A percentile compares a stretch with the other conserved stretches of the same genome.
Evolutionary conservation across 2,888 invertebrate species (phyloP).

Genomic region (Hirtodrosophila confusa): DNA sequence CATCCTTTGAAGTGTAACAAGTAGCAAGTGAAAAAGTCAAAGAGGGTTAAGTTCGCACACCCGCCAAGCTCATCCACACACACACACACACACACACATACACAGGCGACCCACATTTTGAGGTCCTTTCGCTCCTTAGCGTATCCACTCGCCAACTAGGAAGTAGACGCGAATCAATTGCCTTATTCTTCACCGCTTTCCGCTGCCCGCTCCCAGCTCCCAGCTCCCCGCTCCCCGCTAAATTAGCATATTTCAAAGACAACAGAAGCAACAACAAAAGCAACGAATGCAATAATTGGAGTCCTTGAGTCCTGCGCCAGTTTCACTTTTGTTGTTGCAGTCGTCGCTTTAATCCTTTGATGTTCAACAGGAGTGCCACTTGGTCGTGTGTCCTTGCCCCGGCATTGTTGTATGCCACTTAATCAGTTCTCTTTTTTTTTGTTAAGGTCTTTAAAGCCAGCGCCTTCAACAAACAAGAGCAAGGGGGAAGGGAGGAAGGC

Average conservation of each 20-base stretch:
- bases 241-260: conserved; percentile 80
- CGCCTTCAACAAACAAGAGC: conserved; percentile 22
- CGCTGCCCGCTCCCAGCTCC: no score
- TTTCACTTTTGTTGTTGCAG: conserved; percentile 70
- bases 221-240: conserved; percentile 26
- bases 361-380: conserved; percentile 74
- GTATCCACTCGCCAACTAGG: conserved; percentile 45
- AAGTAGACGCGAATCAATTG: conserved; percentile 78
- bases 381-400: conserved; percentile 62
- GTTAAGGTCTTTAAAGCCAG: conserved; percentile 15
- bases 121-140: conserved; percentile 20
- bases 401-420: conserved; percentile 54
- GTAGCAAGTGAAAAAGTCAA: conserved; percentile 64
- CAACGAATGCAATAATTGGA: conserved; percentile 73
- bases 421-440: conserved; percentile 45
- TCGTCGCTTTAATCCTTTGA: conserved; percentile 75
- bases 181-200: conserved; percentile 15
- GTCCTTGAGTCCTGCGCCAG: conserved; percentile 68
- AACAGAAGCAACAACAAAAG: conserved; percentile 40
- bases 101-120: conserved; percentile 50
- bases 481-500: conserved; percentile 10
- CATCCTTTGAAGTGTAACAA: conserved; percentile 73
- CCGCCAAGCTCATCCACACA: conserved; percentile 15
- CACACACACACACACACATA: conserved; percentile 22
- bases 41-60: conserved; percentile 69